Percentiles rank a stretch among this genome's conserved stretches.
Conservation (phyloP, 2,888 invertebrate species). For the Venusia cambrica region DNA sequence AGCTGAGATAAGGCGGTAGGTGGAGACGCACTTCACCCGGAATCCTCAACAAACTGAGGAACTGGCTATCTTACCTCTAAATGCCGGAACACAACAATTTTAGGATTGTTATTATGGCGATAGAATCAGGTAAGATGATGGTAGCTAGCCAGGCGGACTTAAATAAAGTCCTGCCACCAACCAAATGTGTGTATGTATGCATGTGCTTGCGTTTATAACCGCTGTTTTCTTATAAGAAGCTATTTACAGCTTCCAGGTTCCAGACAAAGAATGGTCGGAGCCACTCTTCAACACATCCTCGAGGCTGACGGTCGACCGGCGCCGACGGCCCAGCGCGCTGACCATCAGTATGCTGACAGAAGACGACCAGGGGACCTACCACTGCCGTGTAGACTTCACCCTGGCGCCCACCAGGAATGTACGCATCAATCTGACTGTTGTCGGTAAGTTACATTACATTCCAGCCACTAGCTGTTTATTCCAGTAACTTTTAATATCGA, state of each 20-base stretch:
- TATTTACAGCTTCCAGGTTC: conserved; percentile 66
- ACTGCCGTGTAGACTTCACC: conserved; percentile 82
- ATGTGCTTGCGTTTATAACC: too few species aligned
- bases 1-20: too few species aligned
- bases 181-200: too few species aligned
- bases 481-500: conserved; percentile 4
- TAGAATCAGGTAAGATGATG: too few species aligned
- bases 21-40: too few species aligned
- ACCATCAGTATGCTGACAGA: conserved; percentile 53
- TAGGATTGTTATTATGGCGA: too few species aligned
- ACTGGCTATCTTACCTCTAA: too few species aligned
- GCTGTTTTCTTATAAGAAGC: too few species aligned
- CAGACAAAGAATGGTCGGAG: conserved; percentile 66
- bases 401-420: conserved; percentile 79
- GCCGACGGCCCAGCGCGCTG: conserved; percentile 51
- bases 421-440: conserved; percentile 77
- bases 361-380: conserved; percentile 74
- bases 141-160: too few species aligned
- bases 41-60: too few species aligned
- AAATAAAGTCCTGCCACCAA: too few species aligned
- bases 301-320: conserved; percentile 50
- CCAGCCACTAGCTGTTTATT: background rate
- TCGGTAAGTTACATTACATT: conserved; percentile 54
- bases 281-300: conserved; percentile 54
- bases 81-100: too few species aligned